A percentile compares a stretch with the other conserved stretches of the same genome.
These are phyloP conservation scores for Macrosiphum euphorbiae DNA, from an alignment of 2,888 invertebrate genomes.

Conservation along the genomic window DNA sequence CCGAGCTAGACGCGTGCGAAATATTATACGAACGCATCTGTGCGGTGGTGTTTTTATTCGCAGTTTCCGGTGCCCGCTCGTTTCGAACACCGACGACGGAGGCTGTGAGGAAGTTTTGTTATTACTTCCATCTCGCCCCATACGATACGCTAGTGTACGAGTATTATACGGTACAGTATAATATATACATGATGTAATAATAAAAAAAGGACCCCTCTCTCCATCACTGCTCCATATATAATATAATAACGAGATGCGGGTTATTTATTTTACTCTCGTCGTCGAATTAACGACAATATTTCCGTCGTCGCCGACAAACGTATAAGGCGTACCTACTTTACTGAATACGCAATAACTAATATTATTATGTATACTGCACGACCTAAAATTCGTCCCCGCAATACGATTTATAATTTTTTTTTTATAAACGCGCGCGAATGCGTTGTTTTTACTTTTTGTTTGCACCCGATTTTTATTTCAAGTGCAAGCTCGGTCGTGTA, in stretches of 20 bases:
- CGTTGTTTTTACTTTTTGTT: background rate
- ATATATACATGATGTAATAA: background rate
- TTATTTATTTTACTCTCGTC: constrained; percentile 31
- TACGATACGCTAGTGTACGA: background rate
- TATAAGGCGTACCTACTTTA: background rate
- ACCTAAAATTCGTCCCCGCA: background rate
- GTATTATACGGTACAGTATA: background rate
- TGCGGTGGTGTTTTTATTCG: constrained; percentile 52
- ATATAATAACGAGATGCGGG: constrained; percentile 17
- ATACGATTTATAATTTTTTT: background rate
- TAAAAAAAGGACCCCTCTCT: background rate
- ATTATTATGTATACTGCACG: background rate
- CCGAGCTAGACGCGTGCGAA: constrained; percentile 12
- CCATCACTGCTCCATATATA: background rate
- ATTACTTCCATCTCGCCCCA: background rate
- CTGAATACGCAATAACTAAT: background rate
- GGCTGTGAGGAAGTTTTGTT: constrained; percentile 2
- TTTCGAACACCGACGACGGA: background rate
- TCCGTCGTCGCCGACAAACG: background rate
- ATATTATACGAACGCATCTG: background rate
- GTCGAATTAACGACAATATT: constrained; percentile 36
- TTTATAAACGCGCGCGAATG: background rate
- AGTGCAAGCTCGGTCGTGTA: background rate
- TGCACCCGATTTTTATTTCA: background rate
- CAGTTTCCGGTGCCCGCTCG: constrained; percentile 53